A percentile compares a stretch with the other conserved stretches of the same genome.
These are phyloP conservation scores for Tortrix viridana DNA, from an alignment of 2,888 invertebrate species.

Conservation along the genomic window DNA sequence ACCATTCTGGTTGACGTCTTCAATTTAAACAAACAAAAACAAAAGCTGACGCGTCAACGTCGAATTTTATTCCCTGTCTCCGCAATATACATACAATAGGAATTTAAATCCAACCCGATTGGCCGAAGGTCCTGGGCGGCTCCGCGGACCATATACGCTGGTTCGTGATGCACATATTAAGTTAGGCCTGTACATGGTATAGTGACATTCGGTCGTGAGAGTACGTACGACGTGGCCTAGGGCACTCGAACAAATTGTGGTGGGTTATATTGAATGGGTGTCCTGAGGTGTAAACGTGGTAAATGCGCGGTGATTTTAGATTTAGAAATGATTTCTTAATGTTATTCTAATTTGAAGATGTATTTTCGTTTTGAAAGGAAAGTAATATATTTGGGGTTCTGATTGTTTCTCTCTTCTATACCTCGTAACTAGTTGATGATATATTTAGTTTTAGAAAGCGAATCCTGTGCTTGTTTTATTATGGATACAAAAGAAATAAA, in stretches of 20 bases:
- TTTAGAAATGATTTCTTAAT: too few species aligned
- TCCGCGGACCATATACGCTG: constrained; percentile 73
- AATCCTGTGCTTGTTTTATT: too few species aligned
- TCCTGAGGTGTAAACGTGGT: constrained; percentile 31
- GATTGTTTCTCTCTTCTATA: too few species aligned
- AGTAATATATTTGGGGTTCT: too few species aligned
- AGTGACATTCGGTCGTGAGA: constrained; percentile 72
- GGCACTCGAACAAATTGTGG: constrained; percentile 43
- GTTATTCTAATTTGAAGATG: too few species aligned
- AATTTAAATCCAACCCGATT: constrained; percentile 79
- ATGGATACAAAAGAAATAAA: too few species aligned
- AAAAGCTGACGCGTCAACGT: constrained; percentile 53
- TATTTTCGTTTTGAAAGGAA: too few species aligned
- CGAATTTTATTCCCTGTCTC: constrained; percentile 73
- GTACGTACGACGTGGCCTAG: constrained; percentile 67
- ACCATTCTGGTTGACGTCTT: constrained; percentile 13
- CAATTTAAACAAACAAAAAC: constrained; percentile 29
- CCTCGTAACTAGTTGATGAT: too few species aligned
- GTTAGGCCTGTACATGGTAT: constrained; percentile 80
- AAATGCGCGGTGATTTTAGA: not conserved
- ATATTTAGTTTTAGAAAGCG: too few species aligned
- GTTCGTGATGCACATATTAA: constrained; percentile 84
- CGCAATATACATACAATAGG: constrained; percentile 82
- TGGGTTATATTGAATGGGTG: constrained; percentile 29
- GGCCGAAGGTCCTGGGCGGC: constrained; percentile 69